phyloP scores from a whole-genome alignment of 2,888 invertebrate genomes.

The Sisyra terminalis region DNA sequence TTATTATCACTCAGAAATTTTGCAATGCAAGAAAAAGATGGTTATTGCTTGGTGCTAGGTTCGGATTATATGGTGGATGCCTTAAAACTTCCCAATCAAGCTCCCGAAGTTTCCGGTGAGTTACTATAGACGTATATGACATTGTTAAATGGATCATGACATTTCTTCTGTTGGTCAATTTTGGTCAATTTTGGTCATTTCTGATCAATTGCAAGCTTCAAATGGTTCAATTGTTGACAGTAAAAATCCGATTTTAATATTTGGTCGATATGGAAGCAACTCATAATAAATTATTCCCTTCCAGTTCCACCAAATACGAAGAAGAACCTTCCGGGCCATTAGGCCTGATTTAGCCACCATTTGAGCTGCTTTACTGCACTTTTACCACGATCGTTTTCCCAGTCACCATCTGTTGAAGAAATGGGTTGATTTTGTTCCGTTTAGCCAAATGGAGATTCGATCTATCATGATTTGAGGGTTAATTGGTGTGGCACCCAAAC shows the following conservation, averaged over 20 bases:
- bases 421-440: not conserved
- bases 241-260: slow-evolving; percentile 13
- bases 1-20: slow-evolving; percentile 13
- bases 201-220: slow-evolving; percentile 11
- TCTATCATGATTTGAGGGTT: not conserved
- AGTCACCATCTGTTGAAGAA: slow-evolving; percentile 1
- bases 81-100: slow-evolving; percentile 14
- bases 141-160: slow-evolving; percentile 11
- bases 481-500: not conserved
- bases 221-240: slow-evolving; percentile 13
- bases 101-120: slow-evolving; percentile 14
- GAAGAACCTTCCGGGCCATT: slow-evolving; percentile 12
- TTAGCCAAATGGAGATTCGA: not conserved
- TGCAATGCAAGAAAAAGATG: no score
- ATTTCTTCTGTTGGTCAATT: slow-evolving; percentile 9
- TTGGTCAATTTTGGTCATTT: slow-evolving; percentile 10
- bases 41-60: slow-evolving; percentile 19
- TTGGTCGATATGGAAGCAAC: slow-evolving; percentile 10
- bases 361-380: slow-evolving; percentile 13
- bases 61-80: slow-evolving; percentile 17
- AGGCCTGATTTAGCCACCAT: slow-evolving; percentile 12
- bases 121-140: slow-evolving; percentile 11
- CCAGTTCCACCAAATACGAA: slow-evolving; percentile 15
- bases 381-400: slow-evolving; percentile 11
- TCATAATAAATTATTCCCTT: slow-evolving; percentile 13